These are phyloP conservation scores for Campoplex capitator DNA, from an alignment of 2,888 invertebrate genomes.

Conservation along the genomic window DNA sequence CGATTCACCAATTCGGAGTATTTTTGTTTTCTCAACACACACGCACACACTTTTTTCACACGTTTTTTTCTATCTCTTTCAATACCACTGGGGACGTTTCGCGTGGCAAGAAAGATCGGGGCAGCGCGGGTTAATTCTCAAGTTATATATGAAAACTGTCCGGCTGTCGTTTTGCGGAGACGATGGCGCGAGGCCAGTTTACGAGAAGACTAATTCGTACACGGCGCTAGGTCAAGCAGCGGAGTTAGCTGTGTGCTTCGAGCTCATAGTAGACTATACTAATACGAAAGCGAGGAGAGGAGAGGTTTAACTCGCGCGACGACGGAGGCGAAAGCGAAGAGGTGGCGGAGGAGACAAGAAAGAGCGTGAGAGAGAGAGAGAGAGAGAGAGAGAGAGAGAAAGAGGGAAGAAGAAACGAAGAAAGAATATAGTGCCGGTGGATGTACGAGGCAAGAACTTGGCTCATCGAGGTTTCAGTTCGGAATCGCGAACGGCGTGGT, in stretches of 20 bases:
- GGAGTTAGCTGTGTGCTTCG: constrained; percentile 57
- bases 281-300: constrained; percentile 63
- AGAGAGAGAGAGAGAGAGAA: constrained; percentile 6
- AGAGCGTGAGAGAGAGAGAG: constrained; percentile 13
- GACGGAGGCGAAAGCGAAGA: constrained; percentile 70
- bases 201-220: constrained; percentile 83
- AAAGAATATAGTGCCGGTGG: constrained; percentile 22
- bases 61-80: not conserved
- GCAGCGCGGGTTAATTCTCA: constrained; percentile 4
- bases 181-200: constrained; percentile 78
- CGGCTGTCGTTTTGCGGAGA: constrained; percentile 8
- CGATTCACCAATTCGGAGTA: not conserved
- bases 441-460: constrained; percentile 24
- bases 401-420: constrained; percentile 32
- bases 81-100: not conserved
- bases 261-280: constrained; percentile 43
- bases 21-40: not conserved
- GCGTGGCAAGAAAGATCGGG: constrained; percentile 1
- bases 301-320: constrained; percentile 63
- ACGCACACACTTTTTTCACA: not conserved
- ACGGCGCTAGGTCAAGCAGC: constrained; percentile 74
- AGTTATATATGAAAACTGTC: constrained; percentile 31
- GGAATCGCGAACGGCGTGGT: constrained; percentile 7
- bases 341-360: constrained; percentile 46
- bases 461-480: constrained; percentile 29